These are phyloP conservation scores for Drosophila nannoptera DNA, from an alignment of 1,140 invertebrate species.

Conservation along the genomic window DNA sequence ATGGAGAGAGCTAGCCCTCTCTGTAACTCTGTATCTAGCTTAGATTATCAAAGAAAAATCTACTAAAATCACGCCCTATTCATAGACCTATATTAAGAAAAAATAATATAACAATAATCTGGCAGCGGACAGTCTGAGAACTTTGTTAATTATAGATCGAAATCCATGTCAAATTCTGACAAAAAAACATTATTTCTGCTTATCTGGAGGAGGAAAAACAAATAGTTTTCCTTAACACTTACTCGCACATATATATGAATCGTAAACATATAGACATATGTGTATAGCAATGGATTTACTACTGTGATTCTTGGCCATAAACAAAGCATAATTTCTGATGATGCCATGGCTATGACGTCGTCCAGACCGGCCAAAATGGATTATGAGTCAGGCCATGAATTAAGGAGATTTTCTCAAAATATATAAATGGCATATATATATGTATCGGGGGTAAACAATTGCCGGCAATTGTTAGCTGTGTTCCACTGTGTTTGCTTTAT, in stretches of 20 bases:
- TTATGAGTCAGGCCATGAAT: constrained; percentile 37
- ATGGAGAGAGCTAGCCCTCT: no score
- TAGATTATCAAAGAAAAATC: no score
- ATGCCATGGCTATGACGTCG: constrained; percentile 55
- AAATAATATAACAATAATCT: neutral
- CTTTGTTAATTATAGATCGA: constrained; percentile 23
- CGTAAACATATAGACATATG: constrained; percentile 10
- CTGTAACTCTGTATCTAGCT: no score
- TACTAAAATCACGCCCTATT: no score
- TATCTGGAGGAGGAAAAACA: constrained; percentile 8
- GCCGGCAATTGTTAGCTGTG: neutral
- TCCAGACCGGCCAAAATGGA: neutral
- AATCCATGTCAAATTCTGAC: constrained; percentile 24
- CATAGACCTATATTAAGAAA: no score
- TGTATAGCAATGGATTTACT: constrained; percentile 17
- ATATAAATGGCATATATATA: neutral
- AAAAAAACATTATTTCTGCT: constrained; percentile 13
- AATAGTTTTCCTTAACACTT: constrained; percentile 13
- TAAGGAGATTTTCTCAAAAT: neutral
- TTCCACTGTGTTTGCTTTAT: neutral
- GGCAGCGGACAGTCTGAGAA: neutral
- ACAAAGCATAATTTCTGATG: constrained; percentile 48
- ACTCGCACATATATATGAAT: neutral
- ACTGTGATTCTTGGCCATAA: constrained; percentile 43
- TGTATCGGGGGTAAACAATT: neutral